These are phyloP conservation scores for Colossoma macropomum DNA, from an alignment of 2,113 vertebrate species.

Conservation along the genomic window DNA sequence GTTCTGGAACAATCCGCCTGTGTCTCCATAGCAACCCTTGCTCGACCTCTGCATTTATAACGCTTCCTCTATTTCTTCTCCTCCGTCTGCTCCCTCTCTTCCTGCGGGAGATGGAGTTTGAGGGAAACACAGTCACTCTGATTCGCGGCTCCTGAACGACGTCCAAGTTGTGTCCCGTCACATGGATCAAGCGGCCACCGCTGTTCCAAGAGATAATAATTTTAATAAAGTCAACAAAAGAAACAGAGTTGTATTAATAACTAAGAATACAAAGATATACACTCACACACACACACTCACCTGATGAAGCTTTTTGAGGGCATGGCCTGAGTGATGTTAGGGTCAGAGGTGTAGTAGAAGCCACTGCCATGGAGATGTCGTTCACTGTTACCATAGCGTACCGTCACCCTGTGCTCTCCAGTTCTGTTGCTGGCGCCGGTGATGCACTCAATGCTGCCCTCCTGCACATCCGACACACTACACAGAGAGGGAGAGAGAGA, in stretches of 20 bases:
- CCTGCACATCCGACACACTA: conserved; percentile 82
- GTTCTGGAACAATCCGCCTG: conserved; percentile 74
- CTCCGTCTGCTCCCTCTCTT: conserved; percentile 56
- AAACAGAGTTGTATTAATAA: not conserved
- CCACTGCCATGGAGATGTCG: conserved; percentile 75
- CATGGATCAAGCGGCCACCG: conserved; percentile 87
- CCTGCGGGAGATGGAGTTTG: conserved; percentile 44
- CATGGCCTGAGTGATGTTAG: conserved; percentile 85
- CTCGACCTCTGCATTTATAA: conserved; percentile 44
- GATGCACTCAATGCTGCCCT: conserved; percentile 82
- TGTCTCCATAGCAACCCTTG: conserved; percentile 61
- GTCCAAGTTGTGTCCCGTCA: conserved; percentile 89
- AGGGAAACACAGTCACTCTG: conserved; percentile 80
- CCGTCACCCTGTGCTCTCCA: conserved; percentile 77
- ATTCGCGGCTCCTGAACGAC: conserved; percentile 92
- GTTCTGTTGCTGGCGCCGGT: conserved; percentile 83
- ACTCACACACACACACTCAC: conserved; percentile 66
- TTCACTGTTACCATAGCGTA: conserved; percentile 83
- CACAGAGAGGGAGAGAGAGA: not conserved
- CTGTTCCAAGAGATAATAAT: conserved; percentile 65
- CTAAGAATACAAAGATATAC: conserved; percentile 25
- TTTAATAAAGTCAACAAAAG: conserved; percentile 12
- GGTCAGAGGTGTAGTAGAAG: conserved; percentile 88
- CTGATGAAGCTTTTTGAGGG: conserved; percentile 91
- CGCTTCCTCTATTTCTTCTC: conserved; percentile 47